A percentile compares a stretch with the other conserved stretches of the same genome.
Evolutionary conservation across 2,113 vertebrate species (phyloP).

Genomic region (Dasyornis broadbenti): DNA sequence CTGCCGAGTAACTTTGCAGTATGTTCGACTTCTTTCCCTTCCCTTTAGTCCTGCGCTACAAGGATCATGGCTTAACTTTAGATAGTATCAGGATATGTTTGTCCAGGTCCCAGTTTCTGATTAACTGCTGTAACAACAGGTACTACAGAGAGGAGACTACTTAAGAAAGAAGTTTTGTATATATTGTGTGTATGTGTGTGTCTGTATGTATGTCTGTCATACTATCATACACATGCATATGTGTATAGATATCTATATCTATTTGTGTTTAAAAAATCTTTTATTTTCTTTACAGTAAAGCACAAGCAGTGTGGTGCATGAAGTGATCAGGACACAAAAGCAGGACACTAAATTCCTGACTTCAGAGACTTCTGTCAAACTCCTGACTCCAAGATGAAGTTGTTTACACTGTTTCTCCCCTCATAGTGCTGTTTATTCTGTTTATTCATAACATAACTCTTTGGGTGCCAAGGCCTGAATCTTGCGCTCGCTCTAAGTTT

Average conservation of each 20-base stretch:
- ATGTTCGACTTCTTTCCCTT: not conserved
- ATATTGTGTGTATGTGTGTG: not conserved
- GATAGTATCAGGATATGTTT: not conserved
- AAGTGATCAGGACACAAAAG: not conserved
- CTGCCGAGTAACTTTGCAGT: not conserved
- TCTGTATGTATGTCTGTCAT: not conserved
- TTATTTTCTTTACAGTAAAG: not conserved
- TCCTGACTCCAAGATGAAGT: not conserved
- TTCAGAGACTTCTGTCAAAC: not conserved
- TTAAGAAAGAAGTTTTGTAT: not conserved
- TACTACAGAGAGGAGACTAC: not conserved
- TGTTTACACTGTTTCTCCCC: not conserved
- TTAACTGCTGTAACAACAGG: not conserved
- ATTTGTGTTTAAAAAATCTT: not conserved
- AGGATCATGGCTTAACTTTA: not conserved
- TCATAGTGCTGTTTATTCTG: not conserved
- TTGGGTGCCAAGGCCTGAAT: not conserved
- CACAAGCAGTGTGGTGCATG: not conserved
- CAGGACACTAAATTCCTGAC: not conserved
- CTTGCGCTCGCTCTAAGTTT: not conserved
- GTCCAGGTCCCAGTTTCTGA: not conserved
- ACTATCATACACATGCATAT: not conserved
- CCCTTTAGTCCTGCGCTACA: not conserved
- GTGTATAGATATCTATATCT: no score
- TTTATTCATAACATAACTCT: not conserved